Base-by-base conservation (phyloP, 2,888 invertebrate species). In the Hoplodrina ambigua region DNA sequence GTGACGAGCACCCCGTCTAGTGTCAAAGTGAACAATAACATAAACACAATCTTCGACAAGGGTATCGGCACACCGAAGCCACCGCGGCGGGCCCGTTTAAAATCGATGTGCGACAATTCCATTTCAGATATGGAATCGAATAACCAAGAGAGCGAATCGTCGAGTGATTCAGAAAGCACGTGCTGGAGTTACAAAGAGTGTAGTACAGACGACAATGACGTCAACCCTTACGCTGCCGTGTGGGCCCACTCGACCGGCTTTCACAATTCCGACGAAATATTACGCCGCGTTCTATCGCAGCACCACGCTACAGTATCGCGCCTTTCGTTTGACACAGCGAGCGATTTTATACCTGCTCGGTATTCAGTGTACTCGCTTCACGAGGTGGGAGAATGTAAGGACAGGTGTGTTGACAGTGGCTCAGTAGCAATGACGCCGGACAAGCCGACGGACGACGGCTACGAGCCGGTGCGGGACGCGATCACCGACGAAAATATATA, bases 131-230 rank as follows among this genome's bases (percentile, higher is more conserved):
- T 84, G 80, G 88, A 84, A 72, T 73, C 59, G 62, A 82, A 70
- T 52, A 86, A 88, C 33, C 84, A 87, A 4, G 85, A 89, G 58
- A 82, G 76, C 19, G 88, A 90, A 19, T 90, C 93, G 0, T 93
- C 93, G 53, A 94, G 92, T 75, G 95, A 95, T 75, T 94, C 95
- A 0, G 94, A 90, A 65, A 96, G 94, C 87, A 95, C 95, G 44
- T 94, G 94, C 71, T 96, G 96, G 96, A 95, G 95, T 69, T 96
- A 96, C 87, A 93, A 94, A 81, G 95, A 94, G 75, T 94, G 95
- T 77, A 92, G 88, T 64, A 87, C 88, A 5, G 93, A 93, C 60
- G 88, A 88, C 13, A 92, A 91, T 50, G 91, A 92, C 33, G 75
- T 80, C 1, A 90, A 91, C 80, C 89, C 92, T 37, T 96, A 96